Evolutionary conservation across 2,113 vertebrate genomes (phyloP).

Genomic region (Syngnathus scovelli): DNA sequence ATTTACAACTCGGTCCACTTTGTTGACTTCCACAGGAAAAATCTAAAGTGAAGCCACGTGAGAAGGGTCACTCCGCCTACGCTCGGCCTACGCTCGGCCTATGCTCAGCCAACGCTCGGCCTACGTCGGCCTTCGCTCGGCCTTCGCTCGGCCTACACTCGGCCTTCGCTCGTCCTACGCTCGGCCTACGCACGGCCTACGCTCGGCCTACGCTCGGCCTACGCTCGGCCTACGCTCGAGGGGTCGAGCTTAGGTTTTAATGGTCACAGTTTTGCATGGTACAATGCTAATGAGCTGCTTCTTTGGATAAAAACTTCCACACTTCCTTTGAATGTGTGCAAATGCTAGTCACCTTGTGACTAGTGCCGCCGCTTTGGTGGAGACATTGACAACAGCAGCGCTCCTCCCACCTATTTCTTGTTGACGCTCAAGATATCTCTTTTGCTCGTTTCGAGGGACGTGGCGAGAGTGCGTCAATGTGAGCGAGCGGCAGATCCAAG

Average conservation of each 20-base stretch:
- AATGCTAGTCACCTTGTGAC: slow-evolving; percentile 43
- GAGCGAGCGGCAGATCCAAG: slow-evolving; percentile 37
- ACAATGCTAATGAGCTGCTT: too few relatives aligned
- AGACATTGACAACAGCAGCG: neutral
- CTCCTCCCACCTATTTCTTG: neutral
- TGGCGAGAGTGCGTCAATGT: slow-evolving; percentile 40
- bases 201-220: too few relatives aligned
- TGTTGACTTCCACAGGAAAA: slow-evolving; percentile 3
- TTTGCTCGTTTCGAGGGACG: slow-evolving; percentile 34
- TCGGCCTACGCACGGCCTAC: too few relatives aligned
- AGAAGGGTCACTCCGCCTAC: slow-evolving; percentile 1
- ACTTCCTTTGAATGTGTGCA: slow-evolving; percentile 29
- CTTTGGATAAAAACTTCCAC: too few relatives aligned
- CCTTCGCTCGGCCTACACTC: too few relatives aligned
- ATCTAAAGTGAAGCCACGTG: neutral
- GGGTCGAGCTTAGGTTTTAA: neutral
- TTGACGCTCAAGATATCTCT: neutral
- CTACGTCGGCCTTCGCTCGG: too few relatives aligned
- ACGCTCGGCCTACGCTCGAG: neutral
- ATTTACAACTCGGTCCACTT: slow-evolving; percentile 6
- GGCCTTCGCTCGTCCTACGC: too few relatives aligned
- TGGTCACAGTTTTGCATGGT: neutral
- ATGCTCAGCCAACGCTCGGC: too few relatives aligned
- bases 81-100: too few relatives aligned
- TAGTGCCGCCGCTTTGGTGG: slow-evolving; percentile 7